Evolutionary conservation across 2,797 vertebrate species (phyloP), one percentile per base, ranked within the genome.

Genomic region (Pseudochirops corinnae): DNA sequence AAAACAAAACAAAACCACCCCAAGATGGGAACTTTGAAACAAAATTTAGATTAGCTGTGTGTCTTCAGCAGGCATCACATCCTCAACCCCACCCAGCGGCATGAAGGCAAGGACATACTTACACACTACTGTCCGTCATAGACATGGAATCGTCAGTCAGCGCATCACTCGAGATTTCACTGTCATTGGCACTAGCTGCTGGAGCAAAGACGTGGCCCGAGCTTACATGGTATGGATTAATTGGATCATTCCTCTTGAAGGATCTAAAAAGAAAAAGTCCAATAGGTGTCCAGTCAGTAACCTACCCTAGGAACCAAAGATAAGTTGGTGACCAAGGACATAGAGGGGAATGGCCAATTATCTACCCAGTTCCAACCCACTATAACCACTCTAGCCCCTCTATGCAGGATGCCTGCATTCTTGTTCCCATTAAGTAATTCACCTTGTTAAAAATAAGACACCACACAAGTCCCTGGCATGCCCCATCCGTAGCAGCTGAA

Each of bases 101-200:
- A 31, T 0, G 11, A 29, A 46, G 82, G 21, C 0, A 28, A 5
- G 0, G 0, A 55, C 82, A n/a, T 95, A 99, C 99, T 99, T 98
- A 99, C 99, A 99, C 99, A 0, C 99, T 99, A 97, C 99, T 99
- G 98, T 99, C 99, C 0, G 99, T 99, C 99, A 99, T 98, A 0
- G 99, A 99, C 99, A 99, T 99, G 97, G 99, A 99, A 95, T 99
- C 99, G 0, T 99, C 99, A 0, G 99, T 99, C 99, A 99, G 97
- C 1, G 99, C 99, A 55, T 99, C 99, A 2, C 99, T 99, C 98
- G 99, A 99, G 94, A 99, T 99, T 96, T 99, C 99, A 21, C 99
- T 99, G 98, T 99, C 99, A 0, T 99, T 99, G 87, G 99, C 99
- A 53, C 99, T 99, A 98, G 99, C 99, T 94, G 99, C 99, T 0